A percentile compares a stretch with the other conserved stretches of the same genome.
Conservation (phyloP, 2,888 invertebrate genomes). For the Platycnemis pennipes region DNA sequence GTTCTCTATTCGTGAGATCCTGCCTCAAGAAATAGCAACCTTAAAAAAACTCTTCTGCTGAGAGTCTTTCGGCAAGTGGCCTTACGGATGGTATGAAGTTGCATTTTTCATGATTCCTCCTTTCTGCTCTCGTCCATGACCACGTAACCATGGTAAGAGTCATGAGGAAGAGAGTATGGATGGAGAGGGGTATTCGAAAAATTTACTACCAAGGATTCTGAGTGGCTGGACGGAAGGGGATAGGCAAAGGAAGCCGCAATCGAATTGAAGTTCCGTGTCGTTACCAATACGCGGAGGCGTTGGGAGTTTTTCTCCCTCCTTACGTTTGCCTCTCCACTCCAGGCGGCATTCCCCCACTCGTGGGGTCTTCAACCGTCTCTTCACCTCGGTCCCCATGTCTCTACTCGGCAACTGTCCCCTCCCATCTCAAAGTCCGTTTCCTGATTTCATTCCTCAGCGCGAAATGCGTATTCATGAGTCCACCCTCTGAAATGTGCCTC, state of each 20-base stretch:
- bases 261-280: background rate
- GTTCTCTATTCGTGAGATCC: too few relatives aligned
- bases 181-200: background rate
- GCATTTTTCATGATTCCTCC: too few relatives aligned
- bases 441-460: background rate
- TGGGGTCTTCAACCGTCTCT: too few relatives aligned
- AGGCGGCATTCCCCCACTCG: too few relatives aligned
- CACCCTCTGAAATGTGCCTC: background rate
- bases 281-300: background rate
- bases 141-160: background rate
- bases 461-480: background rate
- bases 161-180: background rate
- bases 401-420: background rate
- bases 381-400: too few relatives aligned
- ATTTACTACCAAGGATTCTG: background rate
- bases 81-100: too few relatives aligned
- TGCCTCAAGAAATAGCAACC: too few relatives aligned
- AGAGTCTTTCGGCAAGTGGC: too few relatives aligned
- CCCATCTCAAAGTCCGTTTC: background rate
- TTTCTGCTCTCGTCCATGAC: background rate
- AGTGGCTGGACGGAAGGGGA: background rate
- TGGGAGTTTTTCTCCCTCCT: background rate
- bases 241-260: background rate
- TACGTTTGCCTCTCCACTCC: background rate
- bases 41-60: too few relatives aligned